These are phyloP conservation scores for Tenrec ecaudatus DNA, from an alignment of 2,113 vertebrate genomes.

Conservation along the genomic window DNA sequence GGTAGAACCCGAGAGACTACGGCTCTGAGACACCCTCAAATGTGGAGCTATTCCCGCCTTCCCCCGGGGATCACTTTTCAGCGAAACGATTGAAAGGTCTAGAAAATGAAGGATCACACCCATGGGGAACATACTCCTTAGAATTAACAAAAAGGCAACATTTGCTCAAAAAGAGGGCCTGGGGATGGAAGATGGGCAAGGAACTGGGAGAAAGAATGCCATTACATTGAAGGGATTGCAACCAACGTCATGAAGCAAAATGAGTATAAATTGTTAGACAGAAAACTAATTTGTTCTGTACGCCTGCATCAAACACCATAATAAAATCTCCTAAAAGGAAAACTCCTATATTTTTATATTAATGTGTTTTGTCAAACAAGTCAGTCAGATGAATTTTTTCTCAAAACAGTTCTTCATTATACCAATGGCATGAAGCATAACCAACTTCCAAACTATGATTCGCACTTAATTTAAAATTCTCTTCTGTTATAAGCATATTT, in stretches of 20 bases:
- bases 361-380: constrained; percentile 38
- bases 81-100: no score
- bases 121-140: no score
- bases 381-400: constrained; percentile 48
- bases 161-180: neutral
- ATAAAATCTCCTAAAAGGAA: neutral
- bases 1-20: no score
- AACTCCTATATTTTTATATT: constrained; percentile 45
- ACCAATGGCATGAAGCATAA: neutral
- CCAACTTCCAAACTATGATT: constrained; percentile 57
- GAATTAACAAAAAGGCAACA: no score
- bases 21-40: no score
- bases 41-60: no score
- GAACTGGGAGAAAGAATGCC: neutral
- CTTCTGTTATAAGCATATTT: neutral
- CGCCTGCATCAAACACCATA: neutral
- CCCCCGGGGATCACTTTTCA: no score
- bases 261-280: neutral
- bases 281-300: neutral
- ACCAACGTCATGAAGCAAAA: neutral
- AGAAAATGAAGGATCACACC: no score
- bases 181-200: neutral
- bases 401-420: constrained; percentile 55
- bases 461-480: constrained; percentile 4
- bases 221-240: neutral